Evolutionary conservation across 2,113 vertebrate genomes (phyloP).

Genomic region (Grus americana): DNA sequence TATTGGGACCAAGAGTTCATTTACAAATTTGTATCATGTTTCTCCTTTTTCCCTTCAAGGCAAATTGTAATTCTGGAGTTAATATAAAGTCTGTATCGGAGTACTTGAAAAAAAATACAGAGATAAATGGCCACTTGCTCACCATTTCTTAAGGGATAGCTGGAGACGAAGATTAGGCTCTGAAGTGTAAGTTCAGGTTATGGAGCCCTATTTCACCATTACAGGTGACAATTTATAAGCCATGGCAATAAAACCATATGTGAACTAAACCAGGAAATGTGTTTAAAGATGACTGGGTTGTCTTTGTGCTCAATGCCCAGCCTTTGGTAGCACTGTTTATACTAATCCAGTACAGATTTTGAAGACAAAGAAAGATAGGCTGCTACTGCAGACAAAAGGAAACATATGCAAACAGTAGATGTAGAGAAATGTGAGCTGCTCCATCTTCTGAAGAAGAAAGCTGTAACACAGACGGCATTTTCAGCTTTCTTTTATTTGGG

Average conservation of each 20-base stretch:
- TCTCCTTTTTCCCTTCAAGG: constrained; percentile 39
- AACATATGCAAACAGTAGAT: constrained; percentile 9
- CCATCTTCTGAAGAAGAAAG: not conserved
- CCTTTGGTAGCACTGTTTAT: constrained; percentile 25
- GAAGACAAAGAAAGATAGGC: constrained; percentile 38
- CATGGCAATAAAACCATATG: constrained; percentile 53
- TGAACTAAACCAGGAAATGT: constrained; percentile 55
- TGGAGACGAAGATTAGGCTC: constrained; percentile 50
- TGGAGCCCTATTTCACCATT: constrained; percentile 63
- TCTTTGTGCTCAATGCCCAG: constrained; percentile 25
- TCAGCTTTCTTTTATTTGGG: not conserved
- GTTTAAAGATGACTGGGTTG: constrained; percentile 31
- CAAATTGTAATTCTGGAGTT: constrained; percentile 52
- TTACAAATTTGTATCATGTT: constrained; percentile 55
- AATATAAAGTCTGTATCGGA: constrained; percentile 35
- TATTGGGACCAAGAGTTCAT: constrained; percentile 40
- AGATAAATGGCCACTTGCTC: constrained; percentile 61
- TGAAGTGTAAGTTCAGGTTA: constrained; percentile 59
- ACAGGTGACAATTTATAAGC: constrained; percentile 65
- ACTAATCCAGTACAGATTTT: constrained; percentile 40
- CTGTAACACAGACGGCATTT: not conserved
- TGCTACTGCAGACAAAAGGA: constrained; percentile 20
- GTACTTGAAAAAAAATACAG: constrained; percentile 24
- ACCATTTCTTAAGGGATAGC: constrained; percentile 57
- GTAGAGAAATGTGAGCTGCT: not conserved